Conservation (phyloP, 2,113 vertebrate genomes). For the Onychorhynchus coronatus region DNA sequence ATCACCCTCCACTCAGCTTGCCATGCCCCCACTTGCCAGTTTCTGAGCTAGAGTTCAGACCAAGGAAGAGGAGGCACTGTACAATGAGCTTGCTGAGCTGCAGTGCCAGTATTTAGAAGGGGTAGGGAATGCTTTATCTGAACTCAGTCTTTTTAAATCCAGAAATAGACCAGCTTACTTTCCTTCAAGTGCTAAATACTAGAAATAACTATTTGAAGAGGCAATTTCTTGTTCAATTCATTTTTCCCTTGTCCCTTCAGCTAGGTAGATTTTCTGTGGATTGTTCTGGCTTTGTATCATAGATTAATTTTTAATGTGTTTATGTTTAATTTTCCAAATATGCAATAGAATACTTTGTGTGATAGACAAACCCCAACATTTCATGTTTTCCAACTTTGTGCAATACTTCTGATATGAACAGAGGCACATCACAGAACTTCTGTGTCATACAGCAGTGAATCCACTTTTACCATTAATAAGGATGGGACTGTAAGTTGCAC, state of each 20-base stretch:
- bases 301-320: background rate
- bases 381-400: background rate
- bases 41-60: background rate
- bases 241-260: background rate
- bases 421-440: background rate
- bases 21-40: background rate
- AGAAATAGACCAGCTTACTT: background rate
- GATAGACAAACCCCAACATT: background rate
- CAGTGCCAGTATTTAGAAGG: background rate
- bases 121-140: background rate
- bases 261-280: background rate
- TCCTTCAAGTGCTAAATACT: background rate
- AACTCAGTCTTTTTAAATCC: background rate
- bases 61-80: background rate
- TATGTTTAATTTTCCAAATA: background rate
- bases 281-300: background rate
- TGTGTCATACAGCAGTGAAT: background rate
- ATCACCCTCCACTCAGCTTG: background rate
- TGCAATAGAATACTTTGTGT: background rate
- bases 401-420: background rate
- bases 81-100: background rate
- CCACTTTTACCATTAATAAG: background rate
- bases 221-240: background rate
- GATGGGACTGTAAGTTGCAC: background rate
- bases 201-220: background rate